Base-by-base conservation (phyloP, 2,797 vertebrate genomes). In the Alca torda region DNA sequence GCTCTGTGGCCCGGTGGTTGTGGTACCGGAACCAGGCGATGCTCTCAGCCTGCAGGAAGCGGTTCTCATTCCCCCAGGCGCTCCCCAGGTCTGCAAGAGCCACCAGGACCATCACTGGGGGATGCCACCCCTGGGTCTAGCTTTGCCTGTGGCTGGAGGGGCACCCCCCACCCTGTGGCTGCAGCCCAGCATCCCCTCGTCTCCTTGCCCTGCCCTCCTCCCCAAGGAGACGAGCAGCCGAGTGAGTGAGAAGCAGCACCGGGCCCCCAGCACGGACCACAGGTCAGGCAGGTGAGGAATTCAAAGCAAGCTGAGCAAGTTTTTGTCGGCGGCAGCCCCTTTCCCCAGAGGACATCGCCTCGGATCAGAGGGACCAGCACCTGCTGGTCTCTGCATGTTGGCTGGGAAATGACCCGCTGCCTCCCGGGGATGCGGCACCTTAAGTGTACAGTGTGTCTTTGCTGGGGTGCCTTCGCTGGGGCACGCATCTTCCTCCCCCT, bases 11-110 rank as follows among this genome's bases (percentile, higher is more conserved):
- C 24, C 98, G 84, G 80, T 98, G 91, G 98, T 99, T 99, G 98
- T 99, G 99, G 98, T 99, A 99, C 92, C 99, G 99, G 97, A 99
- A 99, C 99, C 99, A 99, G 84, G 98, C 97, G 45, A 99, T 98
- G 94, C 98, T 98, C 90, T 98, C 98, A 28, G 99, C 99, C 97
- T 98, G 98, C 13, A 99, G 98, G 97, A 99, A 99, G 88, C 97
- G 96, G 95, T 99, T 99, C 97, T 99, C 99, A 48, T 99, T 99
- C 93, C 98, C 99, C 98, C 98, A 98, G 97, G 98, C 98, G 15
- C 98, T 99, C 84, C 99, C 99, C 95, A 99, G 98, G 93, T 98
- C 99, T 99, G 97, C 91, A 73, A 75, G 50, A 79, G 19, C 23
- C 68, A 0, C 43, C 63, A 1, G 6, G 5, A 65, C 61, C 21